Evolutionary conservation across 1,140 invertebrate species (phyloP), one percentile per base, ranked within the genome.

Genomic region (Hyles euphorbiae): DNA sequence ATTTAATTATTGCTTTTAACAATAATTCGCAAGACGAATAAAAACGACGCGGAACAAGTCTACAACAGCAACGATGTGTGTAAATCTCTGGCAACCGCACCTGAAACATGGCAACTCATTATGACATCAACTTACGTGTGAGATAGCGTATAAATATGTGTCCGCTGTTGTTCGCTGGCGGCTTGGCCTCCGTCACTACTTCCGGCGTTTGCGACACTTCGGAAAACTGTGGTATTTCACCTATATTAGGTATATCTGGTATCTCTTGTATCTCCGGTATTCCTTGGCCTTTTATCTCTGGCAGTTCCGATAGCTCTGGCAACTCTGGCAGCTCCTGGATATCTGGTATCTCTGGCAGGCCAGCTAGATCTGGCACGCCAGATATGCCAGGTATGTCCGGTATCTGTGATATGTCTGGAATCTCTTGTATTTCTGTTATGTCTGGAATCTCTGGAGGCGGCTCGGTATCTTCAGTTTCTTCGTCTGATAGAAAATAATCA

Each of bases 91-190:
- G 46, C n/a, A 32, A 12, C 11, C 44, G 6, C 11, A 55, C 56
- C 75, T 75, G 74, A 45, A 74, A 76, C 66, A 77, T 32, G 69
- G 58, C 45, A 65, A 63, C 53, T 5, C 4, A 40, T 8, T 40
- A 22, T 22, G 22, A 22, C 0, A 22, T 34, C 9, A 60, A 87
- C 84, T 87, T 85, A 87, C 84, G 84, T 80, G 84, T 87, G 11
- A 87, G 65, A 57, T 85, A 87, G 67, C 76, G 73, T 74, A 87
- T 87, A 78, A 75, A 83, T 68, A 83, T 71, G 62, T 75, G 76
- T 52, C 67, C 70, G 50, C 81, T 72, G 49, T 82, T 76, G 72
- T 84, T 85, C 50, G 81, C 68, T 11, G 59, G 53, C 8, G 61
- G 60, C 44, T 49, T 49, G 5, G 61, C 60, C 48, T 66, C 67